phyloP scores from a whole-genome alignment of 2,888 invertebrate species.

The Eugnorisma glareosa region DNA sequence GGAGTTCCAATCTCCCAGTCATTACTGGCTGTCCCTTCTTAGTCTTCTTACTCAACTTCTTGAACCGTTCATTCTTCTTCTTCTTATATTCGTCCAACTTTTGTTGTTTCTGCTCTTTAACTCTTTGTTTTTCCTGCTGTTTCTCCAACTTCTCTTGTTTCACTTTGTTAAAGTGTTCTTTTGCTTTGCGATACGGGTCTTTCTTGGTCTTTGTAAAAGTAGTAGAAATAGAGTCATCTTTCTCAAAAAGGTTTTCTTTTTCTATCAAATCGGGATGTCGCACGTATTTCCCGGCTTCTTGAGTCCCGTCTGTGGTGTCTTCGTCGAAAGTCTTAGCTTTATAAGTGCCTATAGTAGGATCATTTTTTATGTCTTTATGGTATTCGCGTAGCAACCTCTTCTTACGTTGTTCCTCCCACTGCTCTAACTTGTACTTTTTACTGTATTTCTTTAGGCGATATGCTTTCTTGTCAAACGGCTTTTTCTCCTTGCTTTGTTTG shows the following conservation, averaged over 20 bases:
- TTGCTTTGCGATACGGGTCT: slow-evolving; percentile 88
- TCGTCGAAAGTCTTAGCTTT: slow-evolving; percentile 89
- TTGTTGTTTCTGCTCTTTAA: slow-evolving; percentile 90
- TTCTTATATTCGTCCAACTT: slow-evolving; percentile 93
- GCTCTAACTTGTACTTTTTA: slow-evolving; percentile 92
- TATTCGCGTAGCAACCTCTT: slow-evolving; percentile 90
- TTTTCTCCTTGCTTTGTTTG: slow-evolving; percentile 81
- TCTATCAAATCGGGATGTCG: slow-evolving; percentile 85
- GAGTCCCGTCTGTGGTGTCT: slow-evolving; percentile 77
- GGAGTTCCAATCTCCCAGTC: slow-evolving; percentile 94
- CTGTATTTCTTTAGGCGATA: slow-evolving; percentile 93
- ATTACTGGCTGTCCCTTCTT: slow-evolving; percentile 96
- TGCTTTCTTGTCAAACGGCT: slow-evolving; percentile 92
- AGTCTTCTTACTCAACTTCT: slow-evolving; percentile 94
- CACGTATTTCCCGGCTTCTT: slow-evolving; percentile 81
- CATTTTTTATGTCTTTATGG: slow-evolving; percentile 90
- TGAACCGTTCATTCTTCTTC: slow-evolving; percentile 93
- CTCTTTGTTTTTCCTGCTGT: slow-evolving; percentile 85
- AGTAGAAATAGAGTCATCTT: slow-evolving; percentile 64
- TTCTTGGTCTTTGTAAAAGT: slow-evolving; percentile 71
- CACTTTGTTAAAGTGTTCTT: slow-evolving; percentile 88
- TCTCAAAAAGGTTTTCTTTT: slow-evolving; percentile 71
- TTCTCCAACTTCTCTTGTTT: slow-evolving; percentile 90
- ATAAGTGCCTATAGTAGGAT: slow-evolving; percentile 82
- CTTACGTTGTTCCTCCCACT: slow-evolving; percentile 92